Evolutionary conservation across 2,797 vertebrate species (phyloP).

Genomic region (Selene dorsalis): DNA sequence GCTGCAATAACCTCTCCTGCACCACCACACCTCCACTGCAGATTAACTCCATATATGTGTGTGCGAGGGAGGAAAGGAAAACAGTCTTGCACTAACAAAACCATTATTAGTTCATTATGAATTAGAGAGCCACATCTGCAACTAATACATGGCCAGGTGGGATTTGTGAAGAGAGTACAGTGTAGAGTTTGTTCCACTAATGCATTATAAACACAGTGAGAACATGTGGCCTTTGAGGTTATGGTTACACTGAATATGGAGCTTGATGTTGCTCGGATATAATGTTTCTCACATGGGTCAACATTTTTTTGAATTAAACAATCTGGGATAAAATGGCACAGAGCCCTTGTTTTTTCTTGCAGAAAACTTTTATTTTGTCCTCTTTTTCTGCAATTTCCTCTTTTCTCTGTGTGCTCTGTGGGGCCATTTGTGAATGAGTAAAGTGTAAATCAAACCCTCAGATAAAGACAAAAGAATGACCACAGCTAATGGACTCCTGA

Average conservation of each 20-base stretch:
- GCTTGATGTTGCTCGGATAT: conserved; percentile 76
- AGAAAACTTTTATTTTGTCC: conserved; percentile 56
- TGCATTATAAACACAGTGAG: conserved; percentile 83
- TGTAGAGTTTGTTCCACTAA: conserved; percentile 86
- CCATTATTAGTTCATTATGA: conserved; percentile 93
- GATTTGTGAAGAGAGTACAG: conserved; percentile 87
- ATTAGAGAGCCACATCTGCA: conserved; percentile 94
- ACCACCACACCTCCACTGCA: conserved; percentile 91
- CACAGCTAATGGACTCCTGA: conserved; percentile 48
- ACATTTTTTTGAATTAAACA: conserved; percentile 84
- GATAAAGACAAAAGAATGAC: conserved; percentile 62
- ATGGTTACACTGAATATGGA: conserved; percentile 81
- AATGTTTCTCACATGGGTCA: conserved; percentile 83
- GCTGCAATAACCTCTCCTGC: conserved; percentile 88
- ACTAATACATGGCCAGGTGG: conserved; percentile 83
- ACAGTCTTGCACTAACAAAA: conserved; percentile 89
- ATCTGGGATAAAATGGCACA: conserved; percentile 74
- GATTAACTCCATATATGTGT: conserved; percentile 90
- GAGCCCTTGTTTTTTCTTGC: conserved; percentile 67
- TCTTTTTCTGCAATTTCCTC: conserved; percentile 9
- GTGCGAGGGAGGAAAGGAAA: conserved; percentile 83
- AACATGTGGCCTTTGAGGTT: conserved; percentile 83
- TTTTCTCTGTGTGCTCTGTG: conserved; percentile 38
- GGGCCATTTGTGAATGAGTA: conserved; percentile 55
- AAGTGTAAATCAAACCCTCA: conserved; percentile 64